Conservation (phyloP, 2,113 vertebrate species). For the Mungos mungo region DNA sequence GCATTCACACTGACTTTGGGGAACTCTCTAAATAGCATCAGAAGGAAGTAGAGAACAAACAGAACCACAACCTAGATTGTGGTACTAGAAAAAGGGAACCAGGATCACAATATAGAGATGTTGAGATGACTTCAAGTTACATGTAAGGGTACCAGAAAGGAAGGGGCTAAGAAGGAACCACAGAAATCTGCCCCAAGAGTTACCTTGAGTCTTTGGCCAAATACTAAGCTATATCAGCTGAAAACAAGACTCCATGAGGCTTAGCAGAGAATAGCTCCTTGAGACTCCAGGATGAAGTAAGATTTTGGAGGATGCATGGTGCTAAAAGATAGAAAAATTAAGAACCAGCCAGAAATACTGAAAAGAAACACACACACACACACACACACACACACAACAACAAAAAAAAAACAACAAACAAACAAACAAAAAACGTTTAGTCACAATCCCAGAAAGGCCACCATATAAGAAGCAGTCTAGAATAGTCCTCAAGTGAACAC, state of each 20-base stretch:
- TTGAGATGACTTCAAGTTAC: background rate
- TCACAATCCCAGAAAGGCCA: background rate
- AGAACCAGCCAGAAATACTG: background rate
- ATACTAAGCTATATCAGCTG: background rate
- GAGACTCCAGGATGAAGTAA: background rate
- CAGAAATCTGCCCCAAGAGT: background rate
- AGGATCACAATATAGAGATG: background rate
- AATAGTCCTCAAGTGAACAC: background rate
- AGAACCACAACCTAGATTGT: background rate
- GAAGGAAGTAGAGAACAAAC: background rate
- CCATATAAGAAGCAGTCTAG: background rate
- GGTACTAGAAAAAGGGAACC: background rate
- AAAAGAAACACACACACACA: too few relatives aligned
- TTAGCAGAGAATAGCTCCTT: background rate
- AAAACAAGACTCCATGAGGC: background rate
- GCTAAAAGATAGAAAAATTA: background rate
- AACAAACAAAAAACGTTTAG: background rate
- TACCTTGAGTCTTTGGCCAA: background rate
- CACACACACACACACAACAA: background rate
- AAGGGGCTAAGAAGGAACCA: background rate
- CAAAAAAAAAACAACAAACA: background rate
- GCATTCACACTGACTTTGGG: background rate
- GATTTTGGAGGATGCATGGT: background rate
- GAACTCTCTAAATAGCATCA: background rate
- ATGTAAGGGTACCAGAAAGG: background rate